Conservation (phyloP, 2,888 invertebrate genomes). For the Zygogramma bicolorata region DNA sequence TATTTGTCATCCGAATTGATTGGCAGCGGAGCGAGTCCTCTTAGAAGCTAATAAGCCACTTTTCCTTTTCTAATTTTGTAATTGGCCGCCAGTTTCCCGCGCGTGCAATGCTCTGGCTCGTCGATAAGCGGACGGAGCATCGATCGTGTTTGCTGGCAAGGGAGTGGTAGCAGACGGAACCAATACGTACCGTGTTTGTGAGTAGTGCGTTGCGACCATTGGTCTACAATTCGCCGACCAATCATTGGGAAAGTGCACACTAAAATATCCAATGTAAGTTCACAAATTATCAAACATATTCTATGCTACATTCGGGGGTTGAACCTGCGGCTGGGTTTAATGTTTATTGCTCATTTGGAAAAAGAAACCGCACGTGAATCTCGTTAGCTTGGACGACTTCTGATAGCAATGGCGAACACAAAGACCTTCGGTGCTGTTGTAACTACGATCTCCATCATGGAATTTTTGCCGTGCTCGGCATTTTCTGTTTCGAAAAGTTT, state of each 20-base stretch:
- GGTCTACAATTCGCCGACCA: constrained; percentile 89
- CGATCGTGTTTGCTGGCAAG: constrained; percentile 66
- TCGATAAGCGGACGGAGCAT: constrained; percentile 63
- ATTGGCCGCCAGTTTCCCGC: constrained; percentile 66
- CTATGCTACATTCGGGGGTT: constrained; percentile 60
- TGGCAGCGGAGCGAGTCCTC: constrained; percentile 22
- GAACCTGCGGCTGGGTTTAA: constrained; percentile 59
- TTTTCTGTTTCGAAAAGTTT: not conserved
- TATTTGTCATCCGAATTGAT: constrained; percentile 17
- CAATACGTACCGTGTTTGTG: constrained; percentile 78
- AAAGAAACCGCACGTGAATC: constrained; percentile 26
- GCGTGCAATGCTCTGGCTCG: constrained; percentile 59
- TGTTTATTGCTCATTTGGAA: constrained; percentile 50
- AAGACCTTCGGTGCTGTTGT: constrained; percentile 4
- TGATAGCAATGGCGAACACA: constrained; percentile 16
- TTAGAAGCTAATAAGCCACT: constrained; percentile 46
- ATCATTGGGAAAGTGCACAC: constrained; percentile 87
- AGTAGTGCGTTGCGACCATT: constrained; percentile 83
- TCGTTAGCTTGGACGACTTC: not conserved
- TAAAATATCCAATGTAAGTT: constrained; percentile 82
- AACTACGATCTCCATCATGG: not conserved
- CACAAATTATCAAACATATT: constrained; percentile 76
- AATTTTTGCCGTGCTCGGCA: not conserved
- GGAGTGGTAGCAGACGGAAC: constrained; percentile 79
- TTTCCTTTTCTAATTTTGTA: constrained; percentile 63